phyloP scores from a whole-genome alignment of 2,888 invertebrate species.

The Mimas tiliae region DNA sequence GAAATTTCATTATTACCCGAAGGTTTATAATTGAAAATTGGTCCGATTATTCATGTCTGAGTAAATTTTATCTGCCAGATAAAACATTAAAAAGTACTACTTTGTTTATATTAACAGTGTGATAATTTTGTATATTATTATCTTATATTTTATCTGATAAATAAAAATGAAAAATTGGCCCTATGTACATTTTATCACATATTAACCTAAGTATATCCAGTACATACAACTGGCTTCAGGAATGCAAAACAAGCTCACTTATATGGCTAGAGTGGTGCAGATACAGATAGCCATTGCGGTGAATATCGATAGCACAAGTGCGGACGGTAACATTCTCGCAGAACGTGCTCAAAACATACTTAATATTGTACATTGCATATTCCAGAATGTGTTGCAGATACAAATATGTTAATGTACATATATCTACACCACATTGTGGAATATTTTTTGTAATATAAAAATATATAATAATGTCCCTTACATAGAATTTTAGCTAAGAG shows the following conservation, averaged over 20 bases:
- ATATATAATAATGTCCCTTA: too few species aligned
- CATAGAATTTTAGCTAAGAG: background rate
- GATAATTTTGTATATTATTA: too few species aligned
- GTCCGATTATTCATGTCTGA: too few species aligned
- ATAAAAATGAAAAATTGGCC: too few species aligned
- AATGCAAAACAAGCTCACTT: conserved; percentile 17
- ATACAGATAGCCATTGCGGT: conserved; percentile 2
- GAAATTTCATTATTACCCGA: too few species aligned
- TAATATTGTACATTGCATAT: background rate
- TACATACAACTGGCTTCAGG: background rate
- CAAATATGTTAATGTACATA: background rate
- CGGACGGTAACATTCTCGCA: background rate
- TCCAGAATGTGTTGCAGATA: too few species aligned
- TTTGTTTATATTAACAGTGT: too few species aligned
- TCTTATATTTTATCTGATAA: too few species aligned
- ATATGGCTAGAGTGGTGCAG: conserved; percentile 11
- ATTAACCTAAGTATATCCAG: background rate
- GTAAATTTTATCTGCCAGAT: too few species aligned
- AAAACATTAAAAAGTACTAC: too few species aligned
- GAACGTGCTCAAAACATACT: conserved; percentile 12
- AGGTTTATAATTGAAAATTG: too few species aligned
- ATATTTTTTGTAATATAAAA: background rate
- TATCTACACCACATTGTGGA: background rate
- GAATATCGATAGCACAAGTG: conserved; percentile 19
- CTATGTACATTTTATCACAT: too few species aligned